Percentiles rank a stretch among this genome's conserved stretches.
These are phyloP conservation scores for Eubasilissa splendida DNA, from an alignment of 2,888 invertebrate genomes.

Conservation along the genomic window DNA sequence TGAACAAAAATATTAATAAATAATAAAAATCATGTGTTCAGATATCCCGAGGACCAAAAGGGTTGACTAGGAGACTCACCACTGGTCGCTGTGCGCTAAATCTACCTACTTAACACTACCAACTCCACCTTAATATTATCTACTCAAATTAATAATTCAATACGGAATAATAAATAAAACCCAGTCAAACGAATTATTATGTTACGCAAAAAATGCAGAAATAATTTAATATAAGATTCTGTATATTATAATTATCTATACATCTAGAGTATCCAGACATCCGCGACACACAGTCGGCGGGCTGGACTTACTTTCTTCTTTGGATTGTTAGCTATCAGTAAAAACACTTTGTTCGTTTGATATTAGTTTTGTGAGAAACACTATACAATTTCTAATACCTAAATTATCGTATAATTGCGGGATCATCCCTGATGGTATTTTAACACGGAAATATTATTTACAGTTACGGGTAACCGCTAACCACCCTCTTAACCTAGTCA, in stretches of 20 bases:
- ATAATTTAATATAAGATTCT: slow-evolving; percentile 16
- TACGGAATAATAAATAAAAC: slow-evolving; percentile 35
- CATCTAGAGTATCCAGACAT: background rate
- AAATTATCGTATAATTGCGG: slow-evolving; percentile 35
- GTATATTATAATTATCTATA: slow-evolving; percentile 19
- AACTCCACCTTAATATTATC: slow-evolving; percentile 34
- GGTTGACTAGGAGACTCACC: slow-evolving; percentile 59
- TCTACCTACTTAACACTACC: slow-evolving; percentile 40
- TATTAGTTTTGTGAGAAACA: slow-evolving; percentile 38
- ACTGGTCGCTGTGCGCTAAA: slow-evolving; percentile 58
- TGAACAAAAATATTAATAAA: slow-evolving; percentile 40
- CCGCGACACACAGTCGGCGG: background rate
- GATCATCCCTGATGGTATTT: slow-evolving; percentile 5
- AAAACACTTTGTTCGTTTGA: slow-evolving; percentile 47
- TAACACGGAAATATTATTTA: slow-evolving; percentile 3
- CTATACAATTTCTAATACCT: slow-evolving; percentile 53
- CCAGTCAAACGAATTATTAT: slow-evolving; percentile 42
- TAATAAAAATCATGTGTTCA: slow-evolving; percentile 53
- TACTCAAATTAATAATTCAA: slow-evolving; percentile 37
- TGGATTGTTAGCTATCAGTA: slow-evolving; percentile 38
- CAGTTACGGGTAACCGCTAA: background rate
- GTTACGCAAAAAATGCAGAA: slow-evolving; percentile 22
- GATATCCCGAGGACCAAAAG: slow-evolving; percentile 57
- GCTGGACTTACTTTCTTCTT: slow-evolving; percentile 34
- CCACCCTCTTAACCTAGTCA: background rate